Evolutionary conservation across 1,140 invertebrate genomes (phyloP).

Genomic region (Hestina assimilis): DNA sequence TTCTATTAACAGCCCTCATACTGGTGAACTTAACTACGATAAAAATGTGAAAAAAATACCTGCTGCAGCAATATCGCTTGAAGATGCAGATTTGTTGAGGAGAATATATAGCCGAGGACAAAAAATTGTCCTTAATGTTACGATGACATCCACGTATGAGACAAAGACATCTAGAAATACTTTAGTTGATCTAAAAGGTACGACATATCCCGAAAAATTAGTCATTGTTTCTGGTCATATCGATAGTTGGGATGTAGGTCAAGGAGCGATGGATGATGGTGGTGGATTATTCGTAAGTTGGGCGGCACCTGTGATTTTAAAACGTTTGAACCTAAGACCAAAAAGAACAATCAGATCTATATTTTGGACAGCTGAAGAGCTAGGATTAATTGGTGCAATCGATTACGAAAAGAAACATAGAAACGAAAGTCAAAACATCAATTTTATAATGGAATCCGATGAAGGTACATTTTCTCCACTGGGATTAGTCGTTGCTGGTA

Average conservation of each 20-base stretch:
- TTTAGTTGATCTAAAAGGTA: constrained; percentile 84
- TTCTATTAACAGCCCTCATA: constrained; percentile 85
- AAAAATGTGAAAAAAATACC: constrained; percentile 84
- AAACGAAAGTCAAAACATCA: constrained; percentile 81
- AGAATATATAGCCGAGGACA: constrained; percentile 82
- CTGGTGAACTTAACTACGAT: constrained; percentile 82
- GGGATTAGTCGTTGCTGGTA: constrained; percentile 81
- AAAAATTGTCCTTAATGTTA: constrained; percentile 69
- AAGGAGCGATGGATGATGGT: constrained; percentile 93
- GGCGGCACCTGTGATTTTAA: constrained; percentile 85
- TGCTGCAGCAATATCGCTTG: constrained; percentile 87
- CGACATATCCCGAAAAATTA: constrained; percentile 78
- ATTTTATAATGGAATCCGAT: constrained; percentile 88
- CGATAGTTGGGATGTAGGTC: constrained; percentile 94
- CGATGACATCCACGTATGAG: constrained; percentile 67
- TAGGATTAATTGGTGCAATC: constrained; percentile 82
- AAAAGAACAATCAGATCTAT: constrained; percentile 87
- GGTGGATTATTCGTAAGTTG: constrained; percentile 90
- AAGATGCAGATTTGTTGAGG: constrained; percentile 87
- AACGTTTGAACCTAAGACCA: constrained; percentile 82
- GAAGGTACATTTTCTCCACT: constrained; percentile 88
- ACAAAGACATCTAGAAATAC: constrained; percentile 83
- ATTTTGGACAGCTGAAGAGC: constrained; percentile 91
- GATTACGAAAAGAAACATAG: constrained; percentile 82
- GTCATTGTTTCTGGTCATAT: constrained; percentile 91